Conservation (phyloP, 1,140 invertebrate genomes). For the Holcopasites calliopsidis region DNA sequence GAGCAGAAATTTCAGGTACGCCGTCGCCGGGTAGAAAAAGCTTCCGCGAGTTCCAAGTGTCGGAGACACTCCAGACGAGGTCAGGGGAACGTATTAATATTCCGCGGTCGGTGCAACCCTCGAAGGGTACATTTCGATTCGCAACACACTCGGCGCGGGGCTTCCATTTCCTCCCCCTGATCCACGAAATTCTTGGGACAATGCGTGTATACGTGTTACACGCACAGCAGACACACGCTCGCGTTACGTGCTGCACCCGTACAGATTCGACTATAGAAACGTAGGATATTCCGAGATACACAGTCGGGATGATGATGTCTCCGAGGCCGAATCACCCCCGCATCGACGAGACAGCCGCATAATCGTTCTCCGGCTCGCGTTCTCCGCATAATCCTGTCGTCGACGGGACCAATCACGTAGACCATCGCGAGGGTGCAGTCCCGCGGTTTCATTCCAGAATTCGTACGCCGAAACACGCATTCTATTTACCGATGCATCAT, state of each 20-base stretch:
- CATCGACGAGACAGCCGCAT: conserved; percentile 41
- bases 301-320: too few relatives aligned
- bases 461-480: conserved; percentile 45
- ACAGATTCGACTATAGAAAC: not conserved
- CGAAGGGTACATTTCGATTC: conserved; percentile 63
- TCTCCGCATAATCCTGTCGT: conserved; percentile 49
- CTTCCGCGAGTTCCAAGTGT: conserved; percentile 9
- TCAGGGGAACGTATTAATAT: conserved; percentile 66
- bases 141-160: conserved; percentile 48
- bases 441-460: conserved; percentile 19
- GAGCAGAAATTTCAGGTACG: conserved; percentile 13
- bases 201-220: not conserved
- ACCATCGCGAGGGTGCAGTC: conserved; percentile 5
- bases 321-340: conserved; percentile 8
- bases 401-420: conserved; percentile 31
- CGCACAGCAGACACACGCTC: not conserved
- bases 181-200: conserved; percentile 46
- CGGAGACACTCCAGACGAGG: not conserved
- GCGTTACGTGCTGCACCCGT: not conserved
- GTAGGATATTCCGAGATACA: conserved; percentile 11
- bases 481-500: conserved; percentile 21
- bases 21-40: not conserved
- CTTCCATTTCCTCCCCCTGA: conserved; percentile 61
- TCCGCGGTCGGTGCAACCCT: conserved; percentile 58
- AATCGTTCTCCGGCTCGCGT: conserved; percentile 58